Percentiles rank a stretch among this genome's conserved stretches.
phyloP scores from a whole-genome alignment of 2,888 invertebrate genomes.

The Teinopalpus imperialis region DNA sequence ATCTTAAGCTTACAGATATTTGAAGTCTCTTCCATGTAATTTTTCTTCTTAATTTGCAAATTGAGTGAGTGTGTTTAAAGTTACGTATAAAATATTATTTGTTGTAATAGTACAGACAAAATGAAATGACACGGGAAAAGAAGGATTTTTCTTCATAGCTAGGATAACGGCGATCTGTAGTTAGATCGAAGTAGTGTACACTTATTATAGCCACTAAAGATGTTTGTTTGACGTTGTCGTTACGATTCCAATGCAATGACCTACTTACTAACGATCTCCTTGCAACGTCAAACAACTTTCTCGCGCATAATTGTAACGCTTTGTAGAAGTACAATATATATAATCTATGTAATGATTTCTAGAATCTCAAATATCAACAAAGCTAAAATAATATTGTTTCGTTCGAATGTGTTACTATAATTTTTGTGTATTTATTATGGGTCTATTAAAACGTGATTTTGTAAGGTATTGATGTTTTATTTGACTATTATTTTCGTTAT shows the following conservation, averaged over 20 bases:
- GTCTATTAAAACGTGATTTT: slow-evolving; percentile 56
- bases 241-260: too few relatives aligned
- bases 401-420: slow-evolving; percentile 32
- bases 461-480: slow-evolving; percentile 28
- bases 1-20: too few relatives aligned
- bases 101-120: too few relatives aligned
- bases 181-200: slow-evolving; percentile 41
- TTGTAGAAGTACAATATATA: slow-evolving; percentile 46
- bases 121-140: slow-evolving; percentile 33
- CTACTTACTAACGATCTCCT: too few relatives aligned
- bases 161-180: slow-evolving; percentile 43
- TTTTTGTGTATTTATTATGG: slow-evolving; percentile 51
- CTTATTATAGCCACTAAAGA: slow-evolving; percentile 28
- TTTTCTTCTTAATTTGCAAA: too few relatives aligned
- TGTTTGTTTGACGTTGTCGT: slow-evolving; percentile 13
- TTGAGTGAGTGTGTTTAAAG: too few relatives aligned
- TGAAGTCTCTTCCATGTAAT: too few relatives aligned
- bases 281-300: slow-evolving; percentile 11
- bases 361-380: slow-evolving; percentile 33
- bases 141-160: slow-evolving; percentile 39
- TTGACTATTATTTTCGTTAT: too few relatives aligned
- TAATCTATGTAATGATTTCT: slow-evolving; percentile 28
- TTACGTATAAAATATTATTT: not conserved
- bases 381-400: slow-evolving; percentile 29
- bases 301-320: slow-evolving; percentile 39